phyloP scores from a whole-genome alignment of 2,888 invertebrate species.

The Pristionchus exspectatus region DNA sequence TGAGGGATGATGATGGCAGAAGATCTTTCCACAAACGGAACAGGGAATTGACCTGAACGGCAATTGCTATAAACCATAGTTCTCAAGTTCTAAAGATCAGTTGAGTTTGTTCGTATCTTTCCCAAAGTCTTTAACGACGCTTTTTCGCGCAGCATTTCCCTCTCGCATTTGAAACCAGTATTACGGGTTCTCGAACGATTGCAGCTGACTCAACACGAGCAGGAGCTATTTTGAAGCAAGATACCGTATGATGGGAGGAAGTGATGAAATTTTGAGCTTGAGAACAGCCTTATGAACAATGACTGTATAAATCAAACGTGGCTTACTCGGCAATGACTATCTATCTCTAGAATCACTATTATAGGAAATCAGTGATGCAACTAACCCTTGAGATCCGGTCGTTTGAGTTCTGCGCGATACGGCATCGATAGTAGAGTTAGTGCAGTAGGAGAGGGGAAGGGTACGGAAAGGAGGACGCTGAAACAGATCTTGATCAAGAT shows the following conservation, averaged over 20 bases:
- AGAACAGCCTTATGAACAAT: background rate
- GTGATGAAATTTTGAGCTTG: background rate
- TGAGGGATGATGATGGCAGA: conserved; percentile 79
- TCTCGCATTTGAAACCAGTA: conserved; percentile 25
- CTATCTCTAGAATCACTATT: too few relatives aligned
- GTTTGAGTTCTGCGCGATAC: conserved; percentile 78
- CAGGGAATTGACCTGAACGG: conserved; percentile 76
- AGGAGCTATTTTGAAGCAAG: conserved; percentile 5
- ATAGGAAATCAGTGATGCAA: background rate
- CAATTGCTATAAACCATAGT: background rate
- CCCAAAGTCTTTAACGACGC: background rate
- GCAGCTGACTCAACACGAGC: conserved; percentile 38
- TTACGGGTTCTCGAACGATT: background rate
- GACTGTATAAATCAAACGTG: too few relatives aligned
- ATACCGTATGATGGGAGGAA: conserved; percentile 2
- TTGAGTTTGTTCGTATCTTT: background rate
- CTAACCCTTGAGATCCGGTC: conserved; percentile 78
- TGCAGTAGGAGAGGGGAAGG: background rate
- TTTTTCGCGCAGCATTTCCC: background rate
- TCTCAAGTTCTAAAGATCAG: background rate
- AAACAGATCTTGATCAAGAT: conserved; percentile 23
- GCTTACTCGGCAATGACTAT: too few relatives aligned
- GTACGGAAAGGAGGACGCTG: background rate
- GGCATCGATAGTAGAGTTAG: conserved; percentile 63
- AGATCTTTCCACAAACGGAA: conserved; percentile 77